phyloP scores from a whole-genome alignment of 2,113 vertebrate species.

The Tyto alba region DNA sequence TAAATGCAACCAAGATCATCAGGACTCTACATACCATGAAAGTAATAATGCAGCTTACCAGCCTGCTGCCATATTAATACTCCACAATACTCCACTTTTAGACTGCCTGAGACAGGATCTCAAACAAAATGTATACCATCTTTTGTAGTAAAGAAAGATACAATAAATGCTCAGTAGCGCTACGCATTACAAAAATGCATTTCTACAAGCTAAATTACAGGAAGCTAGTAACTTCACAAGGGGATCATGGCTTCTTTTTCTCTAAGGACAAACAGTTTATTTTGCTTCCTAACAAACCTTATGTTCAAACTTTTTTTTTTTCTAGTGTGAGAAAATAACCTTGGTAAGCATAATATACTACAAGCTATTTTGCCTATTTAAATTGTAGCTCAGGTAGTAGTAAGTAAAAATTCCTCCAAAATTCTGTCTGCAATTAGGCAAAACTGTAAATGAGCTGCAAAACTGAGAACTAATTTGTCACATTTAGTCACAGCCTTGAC shows the following conservation, averaged over 20 bases:
- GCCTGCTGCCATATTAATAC: neutral
- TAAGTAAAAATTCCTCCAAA: neutral
- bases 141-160: neutral
- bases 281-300: neutral
- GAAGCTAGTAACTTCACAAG: conserved; percentile 37
- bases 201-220: conserved; percentile 27
- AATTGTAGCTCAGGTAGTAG: neutral
- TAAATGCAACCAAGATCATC: neutral
- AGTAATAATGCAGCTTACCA: neutral
- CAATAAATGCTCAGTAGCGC: neutral
- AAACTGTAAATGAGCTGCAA: neutral
- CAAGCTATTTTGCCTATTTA: neutral
- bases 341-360: neutral
- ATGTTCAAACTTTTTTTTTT: neutral
- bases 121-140: neutral
- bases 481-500: neutral
- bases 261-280: neutral
- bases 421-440: neutral
- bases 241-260: neutral
- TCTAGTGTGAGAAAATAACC: neutral
- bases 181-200: neutral
- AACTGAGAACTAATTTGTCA: neutral
- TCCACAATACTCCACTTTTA: neutral
- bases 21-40: neutral
- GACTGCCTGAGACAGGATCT: neutral